Evolutionary conservation across 1,140 invertebrate species (phyloP).

Genomic region (Schlechtendalia chinensis): DNA sequence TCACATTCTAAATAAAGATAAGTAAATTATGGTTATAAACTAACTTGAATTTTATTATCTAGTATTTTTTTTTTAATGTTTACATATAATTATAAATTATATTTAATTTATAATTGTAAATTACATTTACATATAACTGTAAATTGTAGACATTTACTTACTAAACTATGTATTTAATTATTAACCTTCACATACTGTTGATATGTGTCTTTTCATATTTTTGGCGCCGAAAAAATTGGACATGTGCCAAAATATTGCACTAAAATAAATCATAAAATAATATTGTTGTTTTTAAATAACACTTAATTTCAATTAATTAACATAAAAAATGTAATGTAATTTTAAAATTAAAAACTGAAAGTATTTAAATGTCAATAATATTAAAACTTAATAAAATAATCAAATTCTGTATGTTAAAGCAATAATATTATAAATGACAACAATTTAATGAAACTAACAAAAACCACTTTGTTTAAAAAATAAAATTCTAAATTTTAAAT

Average conservation of each 20-base stretch:
- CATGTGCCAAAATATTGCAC: not conserved
- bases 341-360: not conserved
- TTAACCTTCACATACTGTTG: slow-evolving; percentile 24
- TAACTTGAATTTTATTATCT: slow-evolving; percentile 20
- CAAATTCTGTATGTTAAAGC: not conserved
- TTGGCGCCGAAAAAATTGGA: slow-evolving; percentile 31
- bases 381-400: not conserved
- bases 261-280: slow-evolving; percentile 37
- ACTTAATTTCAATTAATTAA: not conserved
- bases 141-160: not conserved
- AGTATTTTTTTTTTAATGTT: not conserved
- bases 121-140: too few species aligned
- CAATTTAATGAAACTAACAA: too few species aligned
- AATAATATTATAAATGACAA: too few species aligned
- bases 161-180: slow-evolving; percentile 11
- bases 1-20: not conserved
- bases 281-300: slow-evolving; percentile 40
- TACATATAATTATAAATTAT: not conserved
- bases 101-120: too few species aligned
- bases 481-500: too few species aligned
- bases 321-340: slow-evolving; percentile 1
- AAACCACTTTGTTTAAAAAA: too few species aligned
- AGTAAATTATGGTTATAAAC: slow-evolving; percentile 10
- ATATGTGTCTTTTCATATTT: slow-evolving; percentile 28
- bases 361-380: not conserved